Evolutionary conservation across 92 coral and sea anemone genomes (phyloP), one percentile per base, ranked within the genome.

Genomic region (Porites rus): DNA sequence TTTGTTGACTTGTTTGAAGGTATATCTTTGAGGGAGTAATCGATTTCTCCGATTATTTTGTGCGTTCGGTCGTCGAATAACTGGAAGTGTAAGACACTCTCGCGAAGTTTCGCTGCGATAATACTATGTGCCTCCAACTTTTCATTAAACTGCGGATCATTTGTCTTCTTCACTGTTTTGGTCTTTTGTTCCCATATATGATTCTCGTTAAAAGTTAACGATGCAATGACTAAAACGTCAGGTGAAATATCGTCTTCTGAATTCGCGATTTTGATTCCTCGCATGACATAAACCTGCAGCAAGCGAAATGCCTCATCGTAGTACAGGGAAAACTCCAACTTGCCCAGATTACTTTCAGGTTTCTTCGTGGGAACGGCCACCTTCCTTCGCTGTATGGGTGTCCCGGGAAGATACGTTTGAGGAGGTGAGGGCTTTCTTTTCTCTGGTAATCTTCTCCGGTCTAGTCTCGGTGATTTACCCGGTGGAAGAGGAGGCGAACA

Each of bases 121-220:
- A 97, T 85, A 7, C 91, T 96, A 25, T 84, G 82, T 13, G 88
- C 89, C 17, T 85, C 86, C 17, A 97, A 82, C 17, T 96, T 94
- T 72, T 93, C 97, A 71, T 92, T 90, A 83, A 94, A 97, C 9
- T 74, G 87, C 53, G 99, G 98, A 74, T 97, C 88, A 13, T 63
- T 65, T 12, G 93, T 65, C 14, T 83, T 77, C 65, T 83, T 88
- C 28, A 78, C 90, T 28, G 89, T 72, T 28, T 78, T 76, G 4
- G 96, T 95, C 58, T 88, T 90, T 59, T 92, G 90, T 24, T 92
- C 89, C 98, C 98, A 95, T 71, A 77, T 67, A 58, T 93, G 87
- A 4, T 63, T 82, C 11, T 83, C 86, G 72, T 87, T 86, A 24
- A 90, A 85, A 71, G 84, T 78, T 20, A 95, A 11, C 38, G 90